Base-by-base conservation (phyloP, 92 coral and sea anemone genomes). In the Epizoanthus stellaris region DNA sequence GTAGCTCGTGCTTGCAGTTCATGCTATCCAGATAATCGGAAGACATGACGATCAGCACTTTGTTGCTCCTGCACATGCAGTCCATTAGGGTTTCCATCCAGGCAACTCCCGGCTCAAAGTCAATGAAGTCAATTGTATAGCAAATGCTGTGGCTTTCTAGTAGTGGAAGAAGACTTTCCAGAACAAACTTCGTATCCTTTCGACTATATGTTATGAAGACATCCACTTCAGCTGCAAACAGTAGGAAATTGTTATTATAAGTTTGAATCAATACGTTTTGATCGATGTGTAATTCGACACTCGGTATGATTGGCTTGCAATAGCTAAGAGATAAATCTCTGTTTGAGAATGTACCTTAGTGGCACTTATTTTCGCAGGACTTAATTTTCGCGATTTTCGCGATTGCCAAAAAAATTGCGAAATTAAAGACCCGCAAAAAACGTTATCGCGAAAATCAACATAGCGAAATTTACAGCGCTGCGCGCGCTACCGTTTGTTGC, bases 121-220 rank as follows among this genome's bases (percentile, higher is more conserved):
- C 82, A 38, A 76, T 39, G 61, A 76, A 76, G 10, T 76, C 82
- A 14, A 76, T 76, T 2, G 57, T 76, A 3, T 6, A 76, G 43
- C 61, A 12, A 3, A 76, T 60, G 25, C 56, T 34, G 36, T 76
- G 52, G 6, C 56, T 60, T 0, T 39, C 3, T 9, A 76, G 20
- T n/a, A 76, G 82, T 14, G 82, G 82, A 4, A 76, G 11, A 43
- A 76, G 21, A 0, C 61, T 59, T 0, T 76, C 82, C 11, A 59
- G n/a, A n/a, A 76, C 82, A 58, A 76, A 76, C 1, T 58, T 76
- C 36, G 36, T 58, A 67, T 76, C 62, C 53, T 59, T 76, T 34
- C 82, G 82, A 68, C 82, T 76, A 70, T 76, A 76, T 3, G 82
- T 76, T 20, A 76, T 76, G 36, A 76, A 76, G 23, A 76, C 82